Conservation (phyloP, 2,888 invertebrate species). For the Bruchidius siliquastri region DNA sequence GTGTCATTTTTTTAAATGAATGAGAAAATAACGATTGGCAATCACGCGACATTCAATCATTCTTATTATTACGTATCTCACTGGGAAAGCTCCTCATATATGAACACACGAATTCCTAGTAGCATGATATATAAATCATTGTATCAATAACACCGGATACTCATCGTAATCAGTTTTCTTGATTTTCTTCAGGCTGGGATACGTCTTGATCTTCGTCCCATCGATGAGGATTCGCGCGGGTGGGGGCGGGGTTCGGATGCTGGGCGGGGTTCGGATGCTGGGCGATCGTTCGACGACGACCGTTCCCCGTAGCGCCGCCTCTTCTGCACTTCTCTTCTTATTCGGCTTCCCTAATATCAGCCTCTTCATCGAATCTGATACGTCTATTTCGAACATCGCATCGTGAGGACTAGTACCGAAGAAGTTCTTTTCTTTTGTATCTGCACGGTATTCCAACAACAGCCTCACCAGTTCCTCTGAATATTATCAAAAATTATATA, state of each 20-base stretch:
- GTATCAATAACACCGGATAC: no score
- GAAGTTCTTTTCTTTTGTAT: constrained; percentile 48
- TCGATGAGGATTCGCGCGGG: no score
- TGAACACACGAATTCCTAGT: no score
- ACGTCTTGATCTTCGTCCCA: not conserved
- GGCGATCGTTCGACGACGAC: not conserved
- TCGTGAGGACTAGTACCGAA: constrained; percentile 47
- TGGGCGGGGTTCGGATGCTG: not conserved
- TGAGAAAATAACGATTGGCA: no score
- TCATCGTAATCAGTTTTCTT: not conserved
- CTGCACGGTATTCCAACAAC: constrained; percentile 47
- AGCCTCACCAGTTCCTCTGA: constrained; percentile 47
- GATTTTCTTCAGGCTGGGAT: not conserved
- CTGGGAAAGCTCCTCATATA: no score
- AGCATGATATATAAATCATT: no score
- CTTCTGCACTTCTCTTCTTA: constrained; percentile 17
- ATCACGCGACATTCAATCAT: no score
- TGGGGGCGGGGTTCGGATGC: no score
- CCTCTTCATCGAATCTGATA: constrained; percentile 30
- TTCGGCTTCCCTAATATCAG: constrained; percentile 28
- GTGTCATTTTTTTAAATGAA: no score
- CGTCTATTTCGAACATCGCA: constrained; percentile 46
- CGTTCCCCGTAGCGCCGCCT: not conserved
- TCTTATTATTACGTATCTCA: no score
- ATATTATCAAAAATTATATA: no score